Evolutionary conservation across 2,797 vertebrate species (phyloP), one percentile per base, ranked within the genome.

Genomic region (Sorex maritimensis): DNA sequence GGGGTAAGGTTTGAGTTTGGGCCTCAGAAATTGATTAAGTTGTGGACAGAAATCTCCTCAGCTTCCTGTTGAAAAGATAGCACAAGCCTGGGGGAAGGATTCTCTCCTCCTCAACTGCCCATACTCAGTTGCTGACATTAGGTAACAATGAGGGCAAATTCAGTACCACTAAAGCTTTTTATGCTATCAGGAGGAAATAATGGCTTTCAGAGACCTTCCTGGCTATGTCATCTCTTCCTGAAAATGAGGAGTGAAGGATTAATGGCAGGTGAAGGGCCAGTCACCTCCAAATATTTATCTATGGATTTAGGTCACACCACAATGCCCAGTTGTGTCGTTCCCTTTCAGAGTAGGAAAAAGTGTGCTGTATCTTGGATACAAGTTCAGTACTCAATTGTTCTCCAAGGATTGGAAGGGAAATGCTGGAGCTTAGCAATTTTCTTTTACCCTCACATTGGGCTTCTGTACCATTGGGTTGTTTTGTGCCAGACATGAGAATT

Each of bases 371-470:
- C 96, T 49, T 89, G 81, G 85, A 94, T 93, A 95, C 95, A 86
- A 55, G 69, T 41, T 95, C 49, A 96, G 90, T 44, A 92, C 95
- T 34, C 68, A 92, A 94, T 82, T 96, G 94, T 28, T 95, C 81
- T 94, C 91, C 87, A 41, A 94, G 94, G 95, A 95, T 87, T 96
- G 34, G 77, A 81, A 95, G 46, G 95, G 95, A 96, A 96, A 88
- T 95, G 15, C 75, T 94, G 26, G 86, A 69, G 83, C 87, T 87
- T 93, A 95, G 95, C 92, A 73, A 23, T 95, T 96, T 95, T 82
- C 93, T 94, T 95, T 92, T 89, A 92, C 95, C 89, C 94, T 93
- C 12, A 1, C 63, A 21, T 85, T 79, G 91, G 88, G 61, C 92
- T 86, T 84, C 87, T 95, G 86, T 72, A 91, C 88, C 92, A 41